phyloP scores from a whole-genome alignment of 2,113 vertebrate genomes.

The Callionymus lyra region DNA sequence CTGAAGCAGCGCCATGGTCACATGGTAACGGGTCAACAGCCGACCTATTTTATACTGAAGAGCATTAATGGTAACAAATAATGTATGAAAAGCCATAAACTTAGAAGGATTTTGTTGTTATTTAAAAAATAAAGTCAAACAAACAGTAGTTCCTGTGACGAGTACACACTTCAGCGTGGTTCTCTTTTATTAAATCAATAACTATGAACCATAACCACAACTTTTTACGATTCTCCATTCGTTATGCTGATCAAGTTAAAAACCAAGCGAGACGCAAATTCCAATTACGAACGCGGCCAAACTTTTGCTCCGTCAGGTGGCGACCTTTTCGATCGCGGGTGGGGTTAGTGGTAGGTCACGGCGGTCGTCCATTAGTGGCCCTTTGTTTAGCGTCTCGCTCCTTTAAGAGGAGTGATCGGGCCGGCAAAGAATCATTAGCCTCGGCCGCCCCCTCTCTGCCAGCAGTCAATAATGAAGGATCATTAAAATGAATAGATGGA shows the following conservation, averaged over 20 bases:
- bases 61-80: too few species aligned
- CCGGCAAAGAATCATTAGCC: slow-evolving; percentile 71
- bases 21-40: too few species aligned
- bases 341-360: slow-evolving; percentile 60
- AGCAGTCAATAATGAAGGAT: slow-evolving; percentile 73
- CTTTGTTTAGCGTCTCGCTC: slow-evolving; percentile 68
- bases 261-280: slow-evolving; percentile 10
- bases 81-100: too few species aligned
- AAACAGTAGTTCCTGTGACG: background rate
- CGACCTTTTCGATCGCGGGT: slow-evolving; percentile 45
- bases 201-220: slow-evolving; percentile 4
- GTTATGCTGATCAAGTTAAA: slow-evolving; percentile 4
- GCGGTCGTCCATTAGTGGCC: slow-evolving; percentile 68
- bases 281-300: slow-evolving; percentile 14
- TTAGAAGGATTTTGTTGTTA: too few species aligned
- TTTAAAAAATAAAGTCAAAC: too few species aligned
- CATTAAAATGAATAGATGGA: slow-evolving; percentile 78
- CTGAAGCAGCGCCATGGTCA: too few species aligned
- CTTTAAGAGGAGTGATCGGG: slow-evolving; percentile 69
- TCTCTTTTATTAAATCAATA: slow-evolving; percentile 6
- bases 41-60: too few species aligned
- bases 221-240: slow-evolving; percentile 4
- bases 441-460: slow-evolving; percentile 63
- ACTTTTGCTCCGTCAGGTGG: slow-evolving; percentile 22
- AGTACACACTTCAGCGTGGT: background rate